phyloP scores from a whole-genome alignment of 2,888 invertebrate species.

The Melanophora roralis region DNA sequence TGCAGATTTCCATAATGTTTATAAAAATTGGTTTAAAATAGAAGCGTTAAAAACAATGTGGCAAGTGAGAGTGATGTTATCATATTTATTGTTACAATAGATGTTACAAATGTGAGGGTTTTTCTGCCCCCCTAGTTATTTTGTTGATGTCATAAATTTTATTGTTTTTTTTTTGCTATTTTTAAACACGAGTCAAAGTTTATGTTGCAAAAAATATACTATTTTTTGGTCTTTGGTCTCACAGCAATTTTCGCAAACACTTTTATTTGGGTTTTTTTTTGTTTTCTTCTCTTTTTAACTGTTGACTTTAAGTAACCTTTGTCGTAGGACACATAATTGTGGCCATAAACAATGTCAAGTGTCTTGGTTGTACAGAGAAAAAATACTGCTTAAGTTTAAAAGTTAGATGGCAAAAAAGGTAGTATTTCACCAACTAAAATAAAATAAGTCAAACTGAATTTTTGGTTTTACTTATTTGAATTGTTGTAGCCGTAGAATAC shows the following conservation, averaged over 20 bases:
- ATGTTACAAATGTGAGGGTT: no score
- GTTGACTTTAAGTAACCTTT: conserved; percentile 35
- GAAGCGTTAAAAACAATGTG: background rate
- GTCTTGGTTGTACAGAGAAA: background rate
- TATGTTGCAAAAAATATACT: background rate
- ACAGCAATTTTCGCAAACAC: background rate
- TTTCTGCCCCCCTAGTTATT: background rate
- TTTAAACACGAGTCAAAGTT: conserved; percentile 29
- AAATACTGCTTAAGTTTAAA: background rate
- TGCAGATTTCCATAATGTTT: background rate
- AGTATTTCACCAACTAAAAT: background rate
- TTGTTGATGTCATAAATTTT: conserved; percentile 39
- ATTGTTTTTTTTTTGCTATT: conserved; percentile 16
- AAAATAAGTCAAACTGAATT: background rate
- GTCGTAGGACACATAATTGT: conserved; percentile 8
- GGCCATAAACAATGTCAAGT: conserved; percentile 36
- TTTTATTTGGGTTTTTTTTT: background rate
- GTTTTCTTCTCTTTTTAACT: background rate
- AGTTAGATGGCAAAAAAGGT: no score
- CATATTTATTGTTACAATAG: no score
- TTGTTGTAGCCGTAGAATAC: background rate
- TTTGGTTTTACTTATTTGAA: background rate
- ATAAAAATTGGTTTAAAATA: background rate
- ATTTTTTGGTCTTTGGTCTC: background rate
- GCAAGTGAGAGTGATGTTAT: background rate